phyloP scores from a whole-genome alignment of 2,797 vertebrate species.

The Prunella strophiata region DNA sequence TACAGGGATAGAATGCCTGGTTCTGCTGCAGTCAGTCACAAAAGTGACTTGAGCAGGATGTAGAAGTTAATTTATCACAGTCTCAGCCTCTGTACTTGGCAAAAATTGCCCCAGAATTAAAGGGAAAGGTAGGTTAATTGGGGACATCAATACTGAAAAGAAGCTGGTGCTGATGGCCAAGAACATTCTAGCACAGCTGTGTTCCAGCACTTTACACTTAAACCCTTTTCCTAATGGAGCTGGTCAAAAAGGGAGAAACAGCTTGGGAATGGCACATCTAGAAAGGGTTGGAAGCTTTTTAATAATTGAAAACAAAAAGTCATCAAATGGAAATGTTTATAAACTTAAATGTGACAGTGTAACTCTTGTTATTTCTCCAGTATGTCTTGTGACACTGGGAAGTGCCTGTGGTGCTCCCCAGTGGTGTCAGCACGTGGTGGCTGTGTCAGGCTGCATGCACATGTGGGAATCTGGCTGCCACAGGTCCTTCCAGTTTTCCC shows the following conservation, averaged over 20 bases:
- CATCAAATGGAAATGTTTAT: background rate
- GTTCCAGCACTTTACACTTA: background rate
- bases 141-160: background rate
- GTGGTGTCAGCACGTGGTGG: background rate
- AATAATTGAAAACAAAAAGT: background rate
- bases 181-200: background rate
- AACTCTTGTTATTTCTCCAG: background rate
- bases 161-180: background rate
- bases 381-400: background rate
- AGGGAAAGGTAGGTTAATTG: background rate
- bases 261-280: background rate
- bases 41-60: background rate
- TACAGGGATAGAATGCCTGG: background rate
- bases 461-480: background rate
- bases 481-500: background rate
- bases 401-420: background rate
- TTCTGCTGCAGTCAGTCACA: background rate
- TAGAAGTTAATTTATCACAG: background rate
- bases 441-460: background rate
- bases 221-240: background rate
- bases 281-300: background rate
- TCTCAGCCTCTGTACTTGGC: background rate
- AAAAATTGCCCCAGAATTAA: background rate
- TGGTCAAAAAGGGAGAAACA: background rate
- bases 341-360: background rate